Evolutionary conservation across 2,113 vertebrate genomes (phyloP), one percentile per base, ranked within the genome.

Genomic region (Vanacampus margaritifer): DNA sequence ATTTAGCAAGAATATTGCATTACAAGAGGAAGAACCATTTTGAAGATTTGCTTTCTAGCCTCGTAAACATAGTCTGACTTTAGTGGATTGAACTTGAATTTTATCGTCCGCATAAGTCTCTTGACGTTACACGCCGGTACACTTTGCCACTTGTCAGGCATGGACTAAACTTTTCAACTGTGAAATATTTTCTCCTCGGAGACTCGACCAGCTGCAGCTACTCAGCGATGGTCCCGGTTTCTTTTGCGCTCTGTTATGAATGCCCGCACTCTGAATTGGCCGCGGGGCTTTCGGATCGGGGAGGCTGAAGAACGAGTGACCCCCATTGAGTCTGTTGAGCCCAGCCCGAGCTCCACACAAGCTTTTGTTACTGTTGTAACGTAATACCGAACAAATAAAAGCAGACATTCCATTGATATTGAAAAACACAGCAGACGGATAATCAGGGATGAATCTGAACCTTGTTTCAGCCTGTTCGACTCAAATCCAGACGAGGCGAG

Each of bases 391-490:
- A 64, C 68, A 85, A 89, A 84, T 79, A 87, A 84, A 80, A 75
- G 72, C 74, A 79, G 84, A 87, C 85, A 90, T 90, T 87, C 89
- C 87, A 76, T 8, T 82, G 76, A 86, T 90, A 89, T 85, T 89
- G 86, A 87, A 87, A 88, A 87, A 79, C 85, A 82, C 75, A 81
- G 75, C 68, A 67, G 66, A 76, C 64, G 81, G 83, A 85, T 89
- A 84, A 85, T 68, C 69, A 69, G 65, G 83, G 82, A 89, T 87
- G 84, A 86, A 75, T 64, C 57, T 83, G 82, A 83, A 81, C 84
- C 78, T 73, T 54, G 75, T 68, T 57, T 84, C 82, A 80, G 79
- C 85, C 78, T 76, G 59, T 78, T 69, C 70, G 79, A 78, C 79
- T 83, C 74, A 74, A 78, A 71, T 81, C 36, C 72, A 73, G 56